These are phyloP conservation scores for Mayetiola destructor DNA, from an alignment of 2,888 invertebrate genomes.

Conservation along the genomic window DNA sequence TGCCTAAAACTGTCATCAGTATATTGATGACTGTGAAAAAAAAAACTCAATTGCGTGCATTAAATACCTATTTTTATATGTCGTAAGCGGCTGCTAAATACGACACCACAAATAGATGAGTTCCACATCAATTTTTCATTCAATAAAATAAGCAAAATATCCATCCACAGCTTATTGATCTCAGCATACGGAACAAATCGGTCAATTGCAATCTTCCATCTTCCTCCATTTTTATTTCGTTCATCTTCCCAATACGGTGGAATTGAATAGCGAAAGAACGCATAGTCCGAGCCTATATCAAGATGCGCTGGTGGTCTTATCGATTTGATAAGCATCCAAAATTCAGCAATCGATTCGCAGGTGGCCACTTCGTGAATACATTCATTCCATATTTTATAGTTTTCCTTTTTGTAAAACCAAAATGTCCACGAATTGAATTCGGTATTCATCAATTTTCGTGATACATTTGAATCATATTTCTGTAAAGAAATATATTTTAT, in stretches of 20 bases:
- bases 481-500: too few species aligned
- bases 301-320: not conserved
- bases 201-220: not conserved
- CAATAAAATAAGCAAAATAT: not conserved
- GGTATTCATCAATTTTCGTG: too few species aligned
- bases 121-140: not conserved
- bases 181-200: not conserved
- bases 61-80: not conserved
- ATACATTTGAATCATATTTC: too few species aligned
- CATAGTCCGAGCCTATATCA: not conserved
- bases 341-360: not conserved
- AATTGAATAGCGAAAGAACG: not conserved
- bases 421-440: too few species aligned
- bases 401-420: slow-evolving; percentile 1
- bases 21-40: too few species aligned
- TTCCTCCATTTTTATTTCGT: not conserved
- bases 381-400: not conserved
- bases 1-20: too few species aligned
- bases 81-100: not conserved
- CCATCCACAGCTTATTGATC: not conserved
- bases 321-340: not conserved
- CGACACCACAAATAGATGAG: not conserved
- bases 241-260: slow-evolving; percentile 2
- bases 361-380: not conserved
- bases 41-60: not conserved